phyloP scores from a whole-genome alignment of 2,113 vertebrate species.

The Toxostoma redivivum region DNA sequence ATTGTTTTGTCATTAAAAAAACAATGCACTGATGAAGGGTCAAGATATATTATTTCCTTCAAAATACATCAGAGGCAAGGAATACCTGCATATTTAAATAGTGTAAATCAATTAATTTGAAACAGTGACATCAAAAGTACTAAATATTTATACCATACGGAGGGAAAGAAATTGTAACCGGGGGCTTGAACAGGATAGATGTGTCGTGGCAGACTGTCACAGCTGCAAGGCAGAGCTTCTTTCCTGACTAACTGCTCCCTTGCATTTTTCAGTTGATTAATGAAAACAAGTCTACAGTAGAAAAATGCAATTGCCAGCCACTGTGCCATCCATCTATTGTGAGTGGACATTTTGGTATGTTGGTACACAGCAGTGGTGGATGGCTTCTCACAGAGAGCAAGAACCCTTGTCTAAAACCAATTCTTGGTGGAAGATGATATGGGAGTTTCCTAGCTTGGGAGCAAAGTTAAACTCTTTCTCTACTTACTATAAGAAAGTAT shows the following conservation, averaged over 20 bases:
- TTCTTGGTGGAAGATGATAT: not conserved
- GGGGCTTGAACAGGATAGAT: not conserved
- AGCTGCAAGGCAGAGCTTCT: not conserved
- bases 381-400: not conserved
- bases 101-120: not conserved
- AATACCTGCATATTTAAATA: not conserved
- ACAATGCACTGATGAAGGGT: fast-evolving
- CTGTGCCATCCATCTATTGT: not conserved
- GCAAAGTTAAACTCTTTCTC: not conserved
- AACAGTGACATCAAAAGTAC: not conserved
- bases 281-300: not conserved
- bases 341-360: not conserved
- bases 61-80: not conserved
- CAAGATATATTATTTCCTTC: not conserved
- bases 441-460: not conserved
- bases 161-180: not conserved
- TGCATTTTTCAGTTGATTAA: not conserved
- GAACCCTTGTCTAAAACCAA: not conserved
- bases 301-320: not conserved
- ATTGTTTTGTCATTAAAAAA: not conserved
- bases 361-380: not conserved
- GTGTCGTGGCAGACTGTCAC: not conserved
- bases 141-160: constrained; percentile 8
- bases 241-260: not conserved
- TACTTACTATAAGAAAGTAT: not conserved